These are phyloP conservation scores for Parambassis ranga DNA, from an alignment of 2,797 vertebrate species.

Conservation along the genomic window DNA sequence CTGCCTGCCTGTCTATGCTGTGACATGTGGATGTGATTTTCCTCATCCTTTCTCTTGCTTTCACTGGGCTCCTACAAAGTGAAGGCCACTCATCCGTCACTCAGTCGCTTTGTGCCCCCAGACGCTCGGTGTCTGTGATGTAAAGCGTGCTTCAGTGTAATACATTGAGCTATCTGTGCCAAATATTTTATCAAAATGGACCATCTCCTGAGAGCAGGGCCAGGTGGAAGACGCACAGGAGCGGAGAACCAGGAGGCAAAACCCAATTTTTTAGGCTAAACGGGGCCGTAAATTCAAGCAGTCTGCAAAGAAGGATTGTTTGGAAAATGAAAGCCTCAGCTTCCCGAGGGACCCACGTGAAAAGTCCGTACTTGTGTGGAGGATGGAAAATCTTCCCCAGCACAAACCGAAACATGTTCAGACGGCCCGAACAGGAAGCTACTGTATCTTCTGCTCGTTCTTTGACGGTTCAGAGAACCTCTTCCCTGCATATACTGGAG, in stretches of 20 bases:
- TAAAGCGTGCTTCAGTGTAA: conserved; percentile 15
- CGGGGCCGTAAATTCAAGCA: conserved; percentile 32
- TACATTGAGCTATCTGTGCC: conserved; percentile 4
- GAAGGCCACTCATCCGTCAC: conserved; percentile 59
- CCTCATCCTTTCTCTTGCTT: conserved; percentile 60
- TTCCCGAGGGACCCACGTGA: conserved; percentile 45
- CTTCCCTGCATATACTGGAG: neutral
- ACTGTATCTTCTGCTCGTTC: conserved; percentile 39
- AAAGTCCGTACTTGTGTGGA: conserved; percentile 17
- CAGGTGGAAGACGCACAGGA: conserved; percentile 14
- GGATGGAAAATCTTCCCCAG: conserved; percentile 41
- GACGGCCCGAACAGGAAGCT: conserved; percentile 47
- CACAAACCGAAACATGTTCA: conserved; percentile 50
- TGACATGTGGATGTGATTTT: conserved; percentile 80
- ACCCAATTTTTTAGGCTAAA: conserved; percentile 7
- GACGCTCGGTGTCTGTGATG: conserved; percentile 12
- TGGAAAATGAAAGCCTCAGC: conserved; percentile 59
- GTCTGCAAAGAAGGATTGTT: conserved; percentile 35
- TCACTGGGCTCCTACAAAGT: conserved; percentile 40
- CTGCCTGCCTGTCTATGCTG: conserved; percentile 55
- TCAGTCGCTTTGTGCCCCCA: conserved; percentile 21
- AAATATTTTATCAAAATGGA: conserved; percentile 32
- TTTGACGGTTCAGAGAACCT: conserved; percentile 21
- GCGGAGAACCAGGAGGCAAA: neutral
- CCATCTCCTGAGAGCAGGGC: neutral